phyloP scores from a whole-genome alignment of 1,140 invertebrate species.

The Plectrocnemia conspersa region DNA sequence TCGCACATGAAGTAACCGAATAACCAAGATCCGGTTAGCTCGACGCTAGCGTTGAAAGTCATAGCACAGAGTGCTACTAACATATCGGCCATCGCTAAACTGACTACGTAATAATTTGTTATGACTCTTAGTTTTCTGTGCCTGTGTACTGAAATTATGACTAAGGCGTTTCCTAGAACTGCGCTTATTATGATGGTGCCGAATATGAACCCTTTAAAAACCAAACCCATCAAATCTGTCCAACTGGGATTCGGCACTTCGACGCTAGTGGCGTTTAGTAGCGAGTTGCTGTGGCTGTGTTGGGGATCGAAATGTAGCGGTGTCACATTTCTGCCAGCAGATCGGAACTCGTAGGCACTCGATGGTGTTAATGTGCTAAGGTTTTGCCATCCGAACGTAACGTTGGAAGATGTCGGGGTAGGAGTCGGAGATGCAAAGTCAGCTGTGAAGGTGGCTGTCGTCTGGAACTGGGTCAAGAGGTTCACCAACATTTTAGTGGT shows the following conservation, averaged over 20 bases:
- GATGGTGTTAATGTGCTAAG: slow-evolving; percentile 12
- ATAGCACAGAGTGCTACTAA: slow-evolving; percentile 87
- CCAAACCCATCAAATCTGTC: slow-evolving; percentile 53
- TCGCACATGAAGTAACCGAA: slow-evolving; percentile 89
- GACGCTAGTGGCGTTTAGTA: slow-evolving; percentile 26
- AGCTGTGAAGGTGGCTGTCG: slow-evolving; percentile 18
- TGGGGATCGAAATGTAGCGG: slow-evolving; percentile 20
- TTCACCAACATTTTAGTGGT: slow-evolving; percentile 24
- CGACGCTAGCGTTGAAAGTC: slow-evolving; percentile 92
- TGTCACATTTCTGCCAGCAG: slow-evolving; percentile 7
- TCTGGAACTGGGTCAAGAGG: slow-evolving; percentile 22
- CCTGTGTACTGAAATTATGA: slow-evolving; percentile 72
- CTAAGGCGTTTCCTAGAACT: slow-evolving; percentile 80
- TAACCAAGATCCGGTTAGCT: slow-evolving; percentile 75
- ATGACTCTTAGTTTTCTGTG: slow-evolving; percentile 74
- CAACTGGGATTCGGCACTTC: slow-evolving; percentile 40
- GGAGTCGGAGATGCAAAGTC: slow-evolving; percentile 12
- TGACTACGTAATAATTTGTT: slow-evolving; percentile 94
- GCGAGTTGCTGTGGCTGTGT: slow-evolving; percentile 20
- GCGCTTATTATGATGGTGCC: slow-evolving; percentile 80
- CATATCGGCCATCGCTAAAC: slow-evolving; percentile 85
- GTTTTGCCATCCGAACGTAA: slow-evolving; percentile 13
- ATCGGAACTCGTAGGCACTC: slow-evolving; percentile 22
- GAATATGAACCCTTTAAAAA: slow-evolving; percentile 72
- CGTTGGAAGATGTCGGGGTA: slow-evolving; percentile 7